Percentiles rank a stretch among this genome's conserved stretches.
Conservation (phyloP, 2,888 invertebrate genomes). For the Drosophila nr. perissopoda region DNA sequence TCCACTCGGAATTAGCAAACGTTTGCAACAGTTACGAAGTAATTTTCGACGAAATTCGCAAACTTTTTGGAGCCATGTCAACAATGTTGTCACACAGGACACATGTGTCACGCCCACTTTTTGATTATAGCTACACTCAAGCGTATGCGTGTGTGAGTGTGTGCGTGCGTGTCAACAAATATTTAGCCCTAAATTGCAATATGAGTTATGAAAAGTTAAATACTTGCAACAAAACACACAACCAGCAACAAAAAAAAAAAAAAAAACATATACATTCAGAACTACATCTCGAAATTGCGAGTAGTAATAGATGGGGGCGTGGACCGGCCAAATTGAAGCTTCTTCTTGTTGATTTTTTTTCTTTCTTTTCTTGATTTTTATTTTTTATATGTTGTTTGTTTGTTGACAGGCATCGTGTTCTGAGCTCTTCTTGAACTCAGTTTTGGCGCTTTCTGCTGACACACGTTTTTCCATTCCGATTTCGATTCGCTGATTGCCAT, state of each 20-base stretch:
- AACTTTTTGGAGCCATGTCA: conserved; percentile 55
- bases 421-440: conserved; percentile 15
- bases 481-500: conserved; percentile 64
- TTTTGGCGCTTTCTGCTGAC: conserved; percentile 60
- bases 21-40: conserved; percentile 60
- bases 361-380: not conserved
- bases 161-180: conserved; percentile 69
- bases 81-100: conserved; percentile 60
- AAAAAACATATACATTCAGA: not conserved
- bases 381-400: not conserved
- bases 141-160: conserved; percentile 15
- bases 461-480: conserved; percentile 54
- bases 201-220: conserved; percentile 77
- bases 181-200: conserved; percentile 73
- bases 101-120: conserved; percentile 20
- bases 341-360: conserved; percentile 4
- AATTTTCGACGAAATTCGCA: conserved; percentile 59
- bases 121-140: conserved; percentile 31
- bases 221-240: conserved; percentile 52
- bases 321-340: conserved; percentile 19
- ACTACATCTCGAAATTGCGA: conserved; percentile 18
- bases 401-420: conserved; percentile 44
- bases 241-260: conserved; percentile 1
- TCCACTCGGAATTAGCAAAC: conserved; percentile 3
- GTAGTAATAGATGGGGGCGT: not conserved